phyloP scores from a whole-genome alignment of 2,797 vertebrate genomes.

The Carcharodon carcharias region DNA sequence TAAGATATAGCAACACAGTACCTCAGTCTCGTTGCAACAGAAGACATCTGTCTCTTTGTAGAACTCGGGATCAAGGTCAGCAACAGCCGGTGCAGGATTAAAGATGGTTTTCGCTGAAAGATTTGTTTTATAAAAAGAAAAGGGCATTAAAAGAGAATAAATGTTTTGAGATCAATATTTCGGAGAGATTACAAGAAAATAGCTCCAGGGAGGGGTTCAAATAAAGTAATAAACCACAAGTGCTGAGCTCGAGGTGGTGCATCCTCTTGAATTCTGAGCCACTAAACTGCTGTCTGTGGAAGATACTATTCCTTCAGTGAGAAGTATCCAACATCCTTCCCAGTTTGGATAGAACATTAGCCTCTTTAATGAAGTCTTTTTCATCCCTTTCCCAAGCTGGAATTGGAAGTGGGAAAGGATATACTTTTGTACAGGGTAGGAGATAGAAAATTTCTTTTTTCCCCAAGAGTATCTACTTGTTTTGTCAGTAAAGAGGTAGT shows the following conservation, averaged over 20 bases:
- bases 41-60: conserved; percentile 80
- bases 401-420: background rate
- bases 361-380: background rate
- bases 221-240: background rate
- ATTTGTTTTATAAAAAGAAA: background rate
- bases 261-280: background rate
- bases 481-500: background rate
- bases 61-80: conserved; percentile 76
- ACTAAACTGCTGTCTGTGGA: background rate
- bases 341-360: background rate
- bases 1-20: conserved; percentile 50
- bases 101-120: conserved; percentile 85
- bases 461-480: background rate
- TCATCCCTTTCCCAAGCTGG: background rate
- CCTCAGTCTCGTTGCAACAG: conserved; percentile 97
- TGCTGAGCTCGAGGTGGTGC: background rate
- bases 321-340: background rate
- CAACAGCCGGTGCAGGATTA: conserved; percentile 84
- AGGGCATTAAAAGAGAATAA: background rate
- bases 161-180: background rate
- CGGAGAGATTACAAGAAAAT: background rate
- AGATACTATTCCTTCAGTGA: background rate
- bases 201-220: too few relatives aligned
- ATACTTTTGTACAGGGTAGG: background rate
- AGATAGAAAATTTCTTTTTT: background rate